These are phyloP conservation scores for Morpho achilles DNA, from an alignment of 2,888 invertebrate genomes.

Conservation along the genomic window DNA sequence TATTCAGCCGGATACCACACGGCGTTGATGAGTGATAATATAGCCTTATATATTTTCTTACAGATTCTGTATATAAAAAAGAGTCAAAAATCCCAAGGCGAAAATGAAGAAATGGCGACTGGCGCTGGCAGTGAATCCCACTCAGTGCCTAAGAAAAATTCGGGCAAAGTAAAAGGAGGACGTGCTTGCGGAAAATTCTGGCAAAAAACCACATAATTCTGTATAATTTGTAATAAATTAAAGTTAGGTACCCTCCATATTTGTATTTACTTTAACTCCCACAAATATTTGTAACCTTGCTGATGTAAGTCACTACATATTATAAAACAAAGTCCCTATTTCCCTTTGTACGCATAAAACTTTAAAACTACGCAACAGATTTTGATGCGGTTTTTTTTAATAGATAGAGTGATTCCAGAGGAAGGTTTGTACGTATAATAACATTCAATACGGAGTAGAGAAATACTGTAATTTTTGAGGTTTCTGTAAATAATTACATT, in stretches of 20 bases:
- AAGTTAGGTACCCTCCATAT: constrained; percentile 23
- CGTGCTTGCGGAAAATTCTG: constrained; percentile 85
- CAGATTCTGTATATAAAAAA: constrained; percentile 94
- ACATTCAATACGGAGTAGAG: too few species aligned
- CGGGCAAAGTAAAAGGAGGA: constrained; percentile 83
- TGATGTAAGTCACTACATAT: too few species aligned
- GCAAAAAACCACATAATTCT: constrained; percentile 75
- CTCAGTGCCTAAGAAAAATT: constrained; percentile 85
- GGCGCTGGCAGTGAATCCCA: constrained; percentile 79
- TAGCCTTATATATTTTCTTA: constrained; percentile 17
- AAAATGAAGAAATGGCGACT: constrained; percentile 91
- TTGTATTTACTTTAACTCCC: background rate
- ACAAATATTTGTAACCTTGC: background rate
- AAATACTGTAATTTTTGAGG: too few species aligned
- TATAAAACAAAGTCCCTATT: too few species aligned
- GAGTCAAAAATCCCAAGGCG: constrained; percentile 90
- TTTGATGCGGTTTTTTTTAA: too few species aligned
- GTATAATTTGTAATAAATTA: constrained; percentile 27
- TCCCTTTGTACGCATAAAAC: too few species aligned
- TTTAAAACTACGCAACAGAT: too few species aligned
- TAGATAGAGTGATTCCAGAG: too few species aligned
- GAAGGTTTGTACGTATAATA: too few species aligned
- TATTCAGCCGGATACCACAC: too few species aligned
- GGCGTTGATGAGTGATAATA: too few species aligned
- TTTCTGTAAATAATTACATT: too few species aligned